Percentiles rank a stretch among this genome's conserved stretches.
phyloP scores from a whole-genome alignment of 2,113 vertebrate species.

The Petrocephalus microphthalmus region DNA sequence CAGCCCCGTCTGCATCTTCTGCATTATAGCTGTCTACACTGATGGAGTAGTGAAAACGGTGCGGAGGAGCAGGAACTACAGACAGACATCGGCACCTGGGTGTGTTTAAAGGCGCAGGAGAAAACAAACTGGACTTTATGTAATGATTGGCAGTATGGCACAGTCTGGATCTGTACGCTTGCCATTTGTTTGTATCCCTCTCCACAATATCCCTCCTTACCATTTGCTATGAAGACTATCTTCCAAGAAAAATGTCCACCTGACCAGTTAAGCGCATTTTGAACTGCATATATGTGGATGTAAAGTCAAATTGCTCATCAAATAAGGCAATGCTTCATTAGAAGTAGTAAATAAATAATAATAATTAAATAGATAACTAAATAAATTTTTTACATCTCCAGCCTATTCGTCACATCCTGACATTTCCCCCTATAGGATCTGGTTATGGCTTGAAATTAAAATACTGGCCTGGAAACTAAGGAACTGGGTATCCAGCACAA shows the following conservation, averaged over 20 bases:
- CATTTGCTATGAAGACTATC: background rate
- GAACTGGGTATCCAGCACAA: background rate
- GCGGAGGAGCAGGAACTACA: background rate
- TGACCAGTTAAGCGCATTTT: background rate
- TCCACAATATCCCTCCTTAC: background rate
- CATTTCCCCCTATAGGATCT: background rate
- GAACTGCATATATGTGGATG: background rate
- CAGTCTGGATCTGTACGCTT: background rate
- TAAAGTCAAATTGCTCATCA: background rate
- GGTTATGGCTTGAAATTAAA: background rate
- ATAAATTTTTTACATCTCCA: background rate
- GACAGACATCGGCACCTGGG: background rate
- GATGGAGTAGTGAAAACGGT: background rate
- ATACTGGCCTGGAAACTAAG: background rate
- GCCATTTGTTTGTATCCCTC: background rate
- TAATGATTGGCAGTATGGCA: background rate
- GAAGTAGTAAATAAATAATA: background rate
- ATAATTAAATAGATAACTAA: too few relatives aligned
- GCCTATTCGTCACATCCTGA: background rate
- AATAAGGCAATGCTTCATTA: background rate
- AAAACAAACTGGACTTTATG: background rate
- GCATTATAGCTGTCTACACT: background rate
- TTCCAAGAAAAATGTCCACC: background rate
- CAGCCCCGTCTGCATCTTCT: background rate
- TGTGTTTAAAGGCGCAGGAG: background rate